Base-by-base conservation (phyloP, 2,888 invertebrate species). In the Troides helena region DNA sequence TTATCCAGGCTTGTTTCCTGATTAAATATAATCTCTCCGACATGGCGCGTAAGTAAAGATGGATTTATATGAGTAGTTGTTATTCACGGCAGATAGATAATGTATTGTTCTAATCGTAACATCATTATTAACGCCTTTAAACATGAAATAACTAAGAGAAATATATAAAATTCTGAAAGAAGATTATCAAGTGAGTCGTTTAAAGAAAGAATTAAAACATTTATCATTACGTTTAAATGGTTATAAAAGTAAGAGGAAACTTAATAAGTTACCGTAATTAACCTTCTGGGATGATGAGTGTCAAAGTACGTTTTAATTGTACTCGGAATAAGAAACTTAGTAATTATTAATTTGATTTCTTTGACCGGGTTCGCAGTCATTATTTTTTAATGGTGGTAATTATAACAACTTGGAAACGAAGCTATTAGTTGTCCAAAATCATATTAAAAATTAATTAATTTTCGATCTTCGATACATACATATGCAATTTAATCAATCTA, bases 21-120 rank as follows among this genome's bases (percentile, higher is more conserved):
- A 81, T 83, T 83, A 81, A 81, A 81, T 77, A 77, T 83, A 81
- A 83, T 80, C 77, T 81, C 75, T 67, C 76, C 75, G 73, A 76
- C 76, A 76, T 74, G 72, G 72, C 78, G 77, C 77, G 77, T 78
- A 75, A 67, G 77, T 72, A 76, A 80, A 80, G 81, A 81, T 82
- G 78, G 80, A 79, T 81, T 78, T 77, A 76, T 80, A 78, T 81
- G 76, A 73, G 69, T 67, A 30, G 36, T 62, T 63, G 23, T 36
- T 59, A 62, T 68, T 30, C 46, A 30, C 12, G 66, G 53, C 21
- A 53, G 39, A 61, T 62, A 56, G 61, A 58, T 65, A 65, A 69
- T 23, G 39, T 60, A 23, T 56, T 63, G 46, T 30, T 61, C n/a
- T 65, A 60, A 64, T 61, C 36, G 10, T 46, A 43, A 62, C 6